Evolutionary conservation across 2,888 invertebrate genomes (phyloP).

Genomic region (Petrolisthes manimaculis): DNA sequence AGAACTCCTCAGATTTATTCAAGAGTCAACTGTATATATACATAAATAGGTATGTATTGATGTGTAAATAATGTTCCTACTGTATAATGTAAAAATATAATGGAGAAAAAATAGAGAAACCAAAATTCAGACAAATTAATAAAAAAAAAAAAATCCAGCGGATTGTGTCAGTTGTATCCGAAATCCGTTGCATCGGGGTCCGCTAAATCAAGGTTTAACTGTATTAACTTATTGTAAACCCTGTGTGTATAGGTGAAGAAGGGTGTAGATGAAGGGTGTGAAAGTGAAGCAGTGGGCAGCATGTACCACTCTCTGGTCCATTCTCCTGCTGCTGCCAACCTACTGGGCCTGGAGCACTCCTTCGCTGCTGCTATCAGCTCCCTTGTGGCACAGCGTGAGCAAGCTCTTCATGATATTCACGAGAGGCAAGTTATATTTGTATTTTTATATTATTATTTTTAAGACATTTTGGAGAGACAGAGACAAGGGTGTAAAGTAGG

Average conservation of each 20-base stretch:
- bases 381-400: conserved; percentile 53
- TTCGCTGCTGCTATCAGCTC: conserved; percentile 57
- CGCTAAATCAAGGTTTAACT: too few species aligned
- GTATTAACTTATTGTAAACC: not conserved
- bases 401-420: conserved; percentile 33
- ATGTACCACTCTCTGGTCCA: conserved; percentile 63
- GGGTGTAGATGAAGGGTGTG: conserved; percentile 44
- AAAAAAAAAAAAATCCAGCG: too few species aligned
- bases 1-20: too few species aligned
- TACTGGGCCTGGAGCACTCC: conserved; percentile 60
- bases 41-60: too few species aligned
- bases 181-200: too few species aligned
- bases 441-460: not conserved
- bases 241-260: conserved; percentile 8
- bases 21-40: too few species aligned
- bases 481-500: too few species aligned
- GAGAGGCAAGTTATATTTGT: conserved; percentile 33
- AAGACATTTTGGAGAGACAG: not conserved
- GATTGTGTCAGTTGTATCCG: too few species aligned
- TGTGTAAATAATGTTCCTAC: too few species aligned
- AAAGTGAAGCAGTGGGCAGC: conserved; percentile 48
- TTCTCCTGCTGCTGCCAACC: conserved; percentile 47
- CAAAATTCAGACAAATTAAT: too few species aligned
- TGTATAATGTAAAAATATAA: too few species aligned
- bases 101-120: too few species aligned